Percentiles rank a stretch among this genome's conserved stretches.
Conservation (phyloP, 2,888 invertebrate genomes). For the Aphidoletes aphidimyza region DNA sequence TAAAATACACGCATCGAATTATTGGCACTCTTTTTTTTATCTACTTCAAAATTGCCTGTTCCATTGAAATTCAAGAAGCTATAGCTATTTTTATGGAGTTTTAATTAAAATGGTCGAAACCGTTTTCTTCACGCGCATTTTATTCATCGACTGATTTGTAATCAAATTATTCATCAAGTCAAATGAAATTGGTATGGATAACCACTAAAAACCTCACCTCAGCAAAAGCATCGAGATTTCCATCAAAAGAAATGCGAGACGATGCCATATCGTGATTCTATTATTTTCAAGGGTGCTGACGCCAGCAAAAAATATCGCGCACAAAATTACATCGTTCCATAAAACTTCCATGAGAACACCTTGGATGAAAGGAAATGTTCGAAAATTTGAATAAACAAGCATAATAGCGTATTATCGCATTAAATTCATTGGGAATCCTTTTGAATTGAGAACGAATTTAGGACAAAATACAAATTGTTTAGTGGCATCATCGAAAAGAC, state of each 20-base stretch:
- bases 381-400: slow-evolving; percentile 39
- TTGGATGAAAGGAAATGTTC: background rate
- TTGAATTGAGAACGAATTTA: background rate
- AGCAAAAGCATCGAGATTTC: background rate
- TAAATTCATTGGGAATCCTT: background rate
- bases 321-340: background rate
- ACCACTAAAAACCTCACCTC: background rate
- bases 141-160: background rate
- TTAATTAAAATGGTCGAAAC: slow-evolving; percentile 14
- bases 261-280: slow-evolving; percentile 16
- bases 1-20: background rate
- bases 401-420: slow-evolving; percentile 45
- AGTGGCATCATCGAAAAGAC: background rate
- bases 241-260: background rate
- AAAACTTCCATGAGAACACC: background rate
- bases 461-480: slow-evolving; percentile 1
- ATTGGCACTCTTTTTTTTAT: background rate
- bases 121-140: background rate
- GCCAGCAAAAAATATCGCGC: background rate
- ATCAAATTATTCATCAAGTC: too few species aligned
- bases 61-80: background rate
- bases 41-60: too few species aligned
- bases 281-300: background rate
- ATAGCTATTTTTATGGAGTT: slow-evolving; percentile 29
- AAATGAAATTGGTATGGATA: background rate